A percentile compares a stretch with the other conserved stretches of the same genome.
Conservation (phyloP, 37 sponge, comb jelly and placozoan genomes). For the Agelas oroides region DNA sequence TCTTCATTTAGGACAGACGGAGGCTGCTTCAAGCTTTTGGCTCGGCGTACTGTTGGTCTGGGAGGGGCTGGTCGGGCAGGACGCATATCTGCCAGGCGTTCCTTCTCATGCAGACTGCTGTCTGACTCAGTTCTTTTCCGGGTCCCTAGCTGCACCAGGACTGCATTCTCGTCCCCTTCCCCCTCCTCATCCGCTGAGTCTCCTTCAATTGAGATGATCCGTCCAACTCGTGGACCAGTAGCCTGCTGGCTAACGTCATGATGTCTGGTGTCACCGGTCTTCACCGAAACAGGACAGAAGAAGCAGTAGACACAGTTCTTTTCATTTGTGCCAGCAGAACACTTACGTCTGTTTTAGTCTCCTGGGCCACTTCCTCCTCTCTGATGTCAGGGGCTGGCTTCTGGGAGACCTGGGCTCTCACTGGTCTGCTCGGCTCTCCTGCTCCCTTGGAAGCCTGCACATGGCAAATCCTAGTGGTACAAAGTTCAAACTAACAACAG, state of each 20-base stretch:
- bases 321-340: no score
- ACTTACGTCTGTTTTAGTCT: no score
- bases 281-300: no score
- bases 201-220: constrained; percentile 34
- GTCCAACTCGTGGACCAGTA: constrained; percentile 19
- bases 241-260: neutral
- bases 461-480: no score
- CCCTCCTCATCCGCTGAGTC: constrained; percentile 18
- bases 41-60: constrained; percentile 7
- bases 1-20: neutral
- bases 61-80: constrained; percentile 11
- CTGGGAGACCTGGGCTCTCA: no score
- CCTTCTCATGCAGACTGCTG: neutral
- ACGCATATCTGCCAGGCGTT: neutral
- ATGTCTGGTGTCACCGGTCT: neutral
- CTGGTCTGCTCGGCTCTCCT: no score
- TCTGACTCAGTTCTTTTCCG: no score
- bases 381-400: no score
- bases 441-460: no score
- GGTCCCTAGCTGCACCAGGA: neutral
- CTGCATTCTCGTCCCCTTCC: constrained; percentile 5
- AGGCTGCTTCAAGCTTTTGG: constrained; percentile 5
- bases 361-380: no score
- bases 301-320: no score
- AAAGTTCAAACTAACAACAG: no score